These are phyloP conservation scores for Congeria kusceri DNA, from an alignment of 2,888 invertebrate genomes.

Conservation along the genomic window DNA sequence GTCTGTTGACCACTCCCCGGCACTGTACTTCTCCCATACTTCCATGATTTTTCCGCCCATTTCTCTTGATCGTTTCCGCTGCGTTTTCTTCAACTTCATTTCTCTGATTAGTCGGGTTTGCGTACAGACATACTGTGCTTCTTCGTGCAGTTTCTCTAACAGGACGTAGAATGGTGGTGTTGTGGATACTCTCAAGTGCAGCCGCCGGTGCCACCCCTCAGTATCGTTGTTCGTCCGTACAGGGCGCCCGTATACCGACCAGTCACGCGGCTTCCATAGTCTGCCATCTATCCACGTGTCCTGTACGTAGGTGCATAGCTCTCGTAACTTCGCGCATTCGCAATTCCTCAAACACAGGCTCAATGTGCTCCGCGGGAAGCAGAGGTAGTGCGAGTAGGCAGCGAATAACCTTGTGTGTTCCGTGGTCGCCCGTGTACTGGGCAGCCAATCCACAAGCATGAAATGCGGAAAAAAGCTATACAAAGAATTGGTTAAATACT, in stretches of 20 bases:
- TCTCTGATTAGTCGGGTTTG: background rate
- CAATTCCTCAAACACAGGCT: background rate
- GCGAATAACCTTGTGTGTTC: background rate
- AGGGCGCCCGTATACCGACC: background rate
- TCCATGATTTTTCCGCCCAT: background rate
- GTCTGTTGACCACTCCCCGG: background rate
- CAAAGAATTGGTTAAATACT: no score
- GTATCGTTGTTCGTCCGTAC: background rate
- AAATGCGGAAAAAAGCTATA: no score
- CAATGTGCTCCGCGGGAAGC: background rate
- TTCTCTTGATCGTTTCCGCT: background rate
- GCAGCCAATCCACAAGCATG: no score
- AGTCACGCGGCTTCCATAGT: background rate
- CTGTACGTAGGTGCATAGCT: background rate
- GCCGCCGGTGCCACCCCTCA: background rate
- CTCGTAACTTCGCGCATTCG: background rate
- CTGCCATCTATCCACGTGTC: background rate
- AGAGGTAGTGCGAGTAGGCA: slow-evolving; percentile 3
- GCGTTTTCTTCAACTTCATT: background rate
- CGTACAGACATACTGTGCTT: background rate
- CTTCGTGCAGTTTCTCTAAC: background rate
- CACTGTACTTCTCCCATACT: background rate
- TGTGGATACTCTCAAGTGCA: background rate
- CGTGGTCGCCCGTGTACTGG: no score
- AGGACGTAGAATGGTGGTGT: background rate